These are phyloP conservation scores for Harpalus rufipes DNA, from an alignment of 2,888 invertebrate genomes.

Conservation along the genomic window DNA sequence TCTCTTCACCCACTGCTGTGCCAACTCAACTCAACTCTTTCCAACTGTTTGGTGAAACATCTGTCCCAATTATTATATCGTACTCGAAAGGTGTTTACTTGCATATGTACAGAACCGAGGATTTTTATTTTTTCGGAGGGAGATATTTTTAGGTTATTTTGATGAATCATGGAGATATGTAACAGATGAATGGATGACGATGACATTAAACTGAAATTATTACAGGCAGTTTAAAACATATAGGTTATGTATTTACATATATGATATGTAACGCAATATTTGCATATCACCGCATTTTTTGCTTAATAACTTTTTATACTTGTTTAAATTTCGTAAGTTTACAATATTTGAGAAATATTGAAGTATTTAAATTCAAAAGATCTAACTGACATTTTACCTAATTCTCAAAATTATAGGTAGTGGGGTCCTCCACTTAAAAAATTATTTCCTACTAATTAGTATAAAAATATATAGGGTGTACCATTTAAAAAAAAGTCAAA, in stretches of 20 bases:
- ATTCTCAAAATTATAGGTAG: too few species aligned
- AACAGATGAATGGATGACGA: neutral
- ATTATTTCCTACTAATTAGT: too few species aligned
- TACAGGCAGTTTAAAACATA: neutral
- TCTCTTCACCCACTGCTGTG: conserved; percentile 31
- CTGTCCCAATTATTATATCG: conserved; percentile 62
- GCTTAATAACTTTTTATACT: too few species aligned
- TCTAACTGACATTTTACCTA: too few species aligned
- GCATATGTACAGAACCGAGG: neutral
- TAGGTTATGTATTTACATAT: neutral
- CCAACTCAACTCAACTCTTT: conserved; percentile 61
- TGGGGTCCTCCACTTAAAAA: too few species aligned
- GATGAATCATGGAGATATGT: conserved; percentile 2
- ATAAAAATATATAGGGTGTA: too few species aligned
- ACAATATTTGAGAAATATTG: too few species aligned
- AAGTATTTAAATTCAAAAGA: too few species aligned
- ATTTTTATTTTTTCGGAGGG: conserved; percentile 1
- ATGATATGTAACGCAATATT: neutral
- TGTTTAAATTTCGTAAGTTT: too few species aligned
- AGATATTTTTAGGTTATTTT: neutral
- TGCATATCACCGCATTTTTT: too few species aligned
- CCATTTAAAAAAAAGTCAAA: too few species aligned
- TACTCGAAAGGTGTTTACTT: conserved; percentile 42
- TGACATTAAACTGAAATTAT: neutral
- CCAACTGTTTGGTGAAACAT: conserved; percentile 53